These are phyloP conservation scores for Ischnura elegans DNA, from an alignment of 2,888 invertebrate species.

Conservation along the genomic window DNA sequence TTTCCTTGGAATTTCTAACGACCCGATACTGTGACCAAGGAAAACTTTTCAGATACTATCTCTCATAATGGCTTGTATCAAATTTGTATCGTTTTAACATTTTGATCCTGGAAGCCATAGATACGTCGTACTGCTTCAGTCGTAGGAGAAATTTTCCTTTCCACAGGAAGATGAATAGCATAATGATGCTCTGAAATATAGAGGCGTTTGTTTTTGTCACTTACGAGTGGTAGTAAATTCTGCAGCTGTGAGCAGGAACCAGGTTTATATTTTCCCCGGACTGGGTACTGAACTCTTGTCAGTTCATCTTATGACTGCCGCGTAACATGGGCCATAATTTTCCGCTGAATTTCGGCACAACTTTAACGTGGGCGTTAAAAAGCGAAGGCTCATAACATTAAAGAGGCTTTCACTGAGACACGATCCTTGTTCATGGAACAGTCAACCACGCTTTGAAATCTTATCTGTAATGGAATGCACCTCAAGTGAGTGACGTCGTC, in stretches of 20 bases:
- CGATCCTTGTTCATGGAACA: background rate
- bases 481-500: conserved; percentile 27
- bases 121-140: too few species aligned
- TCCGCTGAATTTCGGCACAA: background rate
- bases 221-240: too few species aligned
- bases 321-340: background rate
- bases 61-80: too few species aligned
- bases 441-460: conserved; percentile 5
- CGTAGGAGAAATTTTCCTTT: too few species aligned
- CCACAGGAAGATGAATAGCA: too few species aligned
- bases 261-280: background rate
- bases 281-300: background rate
- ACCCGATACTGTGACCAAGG: too few species aligned
- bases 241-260: background rate
- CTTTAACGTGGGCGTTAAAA: background rate
- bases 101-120: too few species aligned
- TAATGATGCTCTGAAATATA: too few species aligned
- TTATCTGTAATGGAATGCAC: conserved; percentile 2
- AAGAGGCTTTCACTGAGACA: background rate
- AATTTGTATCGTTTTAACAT: too few species aligned
- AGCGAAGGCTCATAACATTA: background rate
- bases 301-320: background rate
- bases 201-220: too few species aligned
- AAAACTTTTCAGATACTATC: too few species aligned
- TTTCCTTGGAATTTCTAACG: too few species aligned